Percentiles rank a stretch among this genome's conserved stretches.
Conservation (phyloP, 2,113 vertebrate species). For the Odontesthes bonariensis region DNA sequence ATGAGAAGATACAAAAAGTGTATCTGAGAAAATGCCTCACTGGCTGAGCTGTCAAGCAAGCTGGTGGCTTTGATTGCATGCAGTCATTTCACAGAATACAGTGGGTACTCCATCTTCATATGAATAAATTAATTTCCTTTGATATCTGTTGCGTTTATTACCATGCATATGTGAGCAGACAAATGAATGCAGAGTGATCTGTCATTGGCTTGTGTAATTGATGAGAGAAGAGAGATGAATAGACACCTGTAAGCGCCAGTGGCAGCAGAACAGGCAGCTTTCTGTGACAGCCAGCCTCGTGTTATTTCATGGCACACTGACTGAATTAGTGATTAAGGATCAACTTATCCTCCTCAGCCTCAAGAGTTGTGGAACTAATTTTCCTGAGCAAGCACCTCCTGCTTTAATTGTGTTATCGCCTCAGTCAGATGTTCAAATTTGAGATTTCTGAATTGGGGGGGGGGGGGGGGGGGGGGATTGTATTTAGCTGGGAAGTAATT, state of each 20-base stretch:
- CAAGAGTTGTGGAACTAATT: conserved; percentile 25
- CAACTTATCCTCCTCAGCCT: conserved; percentile 40
- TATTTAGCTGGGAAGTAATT: conserved; percentile 9
- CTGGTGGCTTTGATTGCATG: conserved; percentile 41
- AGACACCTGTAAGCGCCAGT: conserved; percentile 70
- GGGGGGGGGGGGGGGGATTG: not conserved
- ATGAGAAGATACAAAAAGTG: not conserved
- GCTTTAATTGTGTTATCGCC: not conserved
- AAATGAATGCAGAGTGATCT: conserved; percentile 70
- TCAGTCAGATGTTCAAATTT: conserved; percentile 3
- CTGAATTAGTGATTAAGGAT: conserved; percentile 65
- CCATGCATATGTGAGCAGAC: conserved; percentile 71
- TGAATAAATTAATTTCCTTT: conserved; percentile 80
- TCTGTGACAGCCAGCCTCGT: conserved; percentile 59
- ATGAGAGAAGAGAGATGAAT: conserved; percentile 70
- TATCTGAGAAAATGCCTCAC: not conserved
- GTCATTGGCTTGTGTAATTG: conserved; percentile 76
- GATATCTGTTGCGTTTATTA: conserved; percentile 74
- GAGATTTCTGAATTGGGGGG: not conserved
- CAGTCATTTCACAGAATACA: conserved; percentile 71
- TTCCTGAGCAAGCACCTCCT: conserved; percentile 19
- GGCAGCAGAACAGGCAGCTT: conserved; percentile 54
- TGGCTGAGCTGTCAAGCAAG: conserved; percentile 32
- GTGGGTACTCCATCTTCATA: conserved; percentile 74
- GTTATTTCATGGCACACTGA: conserved; percentile 67